Conservation (phyloP, 2,888 invertebrate genomes). For the Netelia inedita region DNA sequence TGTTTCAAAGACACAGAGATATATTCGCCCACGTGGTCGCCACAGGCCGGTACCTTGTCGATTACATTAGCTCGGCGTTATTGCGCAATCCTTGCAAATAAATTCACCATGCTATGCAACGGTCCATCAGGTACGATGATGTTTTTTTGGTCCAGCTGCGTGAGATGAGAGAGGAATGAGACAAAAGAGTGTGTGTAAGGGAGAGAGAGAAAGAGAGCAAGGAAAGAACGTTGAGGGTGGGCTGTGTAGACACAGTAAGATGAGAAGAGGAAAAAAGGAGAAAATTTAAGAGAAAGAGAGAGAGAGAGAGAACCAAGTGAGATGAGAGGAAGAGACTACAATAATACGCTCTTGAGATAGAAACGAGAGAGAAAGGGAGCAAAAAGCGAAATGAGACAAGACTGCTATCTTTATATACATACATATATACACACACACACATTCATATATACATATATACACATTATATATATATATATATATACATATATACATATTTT, state of each 20-base stretch:
- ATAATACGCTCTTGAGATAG: constrained; percentile 45
- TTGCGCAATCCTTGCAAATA: too few relatives aligned
- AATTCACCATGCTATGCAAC: too few relatives aligned
- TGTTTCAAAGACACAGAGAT: not conserved
- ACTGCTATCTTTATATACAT: not conserved
- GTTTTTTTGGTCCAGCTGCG: too few relatives aligned
- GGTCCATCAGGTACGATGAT: too few relatives aligned
- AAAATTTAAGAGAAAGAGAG: constrained; percentile 38
- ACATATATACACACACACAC: too few relatives aligned
- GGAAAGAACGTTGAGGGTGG: constrained; percentile 54
- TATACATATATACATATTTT: too few relatives aligned
- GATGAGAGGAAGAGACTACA: constrained; percentile 42
- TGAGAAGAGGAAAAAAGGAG: constrained; percentile 50
- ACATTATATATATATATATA: too few relatives aligned
- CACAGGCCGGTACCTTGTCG: not conserved
- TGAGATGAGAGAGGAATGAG: not conserved
- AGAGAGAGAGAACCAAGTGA: constrained; percentile 45
- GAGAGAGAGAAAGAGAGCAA: not conserved
- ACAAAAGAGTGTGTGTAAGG: not conserved
- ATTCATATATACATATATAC: too few relatives aligned
- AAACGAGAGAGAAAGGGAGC: constrained; percentile 43
- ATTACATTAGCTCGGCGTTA: not conserved
- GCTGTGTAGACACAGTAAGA: constrained; percentile 68
- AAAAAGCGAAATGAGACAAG: constrained; percentile 40
- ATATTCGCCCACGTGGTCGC: constrained; percentile 3